Conservation (phyloP, 2,888 invertebrate genomes). For the Alentia gelatinosa region DNA sequence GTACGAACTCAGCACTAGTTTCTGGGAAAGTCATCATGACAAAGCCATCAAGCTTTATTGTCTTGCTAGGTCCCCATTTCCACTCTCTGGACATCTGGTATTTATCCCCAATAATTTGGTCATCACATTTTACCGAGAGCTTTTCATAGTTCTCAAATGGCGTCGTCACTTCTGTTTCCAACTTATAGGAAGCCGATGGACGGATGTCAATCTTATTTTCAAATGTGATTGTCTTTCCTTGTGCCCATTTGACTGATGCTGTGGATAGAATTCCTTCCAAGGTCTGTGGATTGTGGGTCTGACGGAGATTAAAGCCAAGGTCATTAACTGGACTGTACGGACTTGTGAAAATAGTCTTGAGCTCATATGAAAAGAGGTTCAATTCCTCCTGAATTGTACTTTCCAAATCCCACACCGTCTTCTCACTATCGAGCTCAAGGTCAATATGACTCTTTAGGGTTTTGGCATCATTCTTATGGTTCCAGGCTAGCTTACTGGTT, state of each 20-base stretch:
- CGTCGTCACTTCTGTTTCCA: constrained; percentile 48
- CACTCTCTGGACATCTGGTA: constrained; percentile 52
- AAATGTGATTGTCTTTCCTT: constrained; percentile 48
- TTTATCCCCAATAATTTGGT: constrained; percentile 17
- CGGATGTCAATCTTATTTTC: constrained; percentile 44
- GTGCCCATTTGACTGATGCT: constrained; percentile 50
- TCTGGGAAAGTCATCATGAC: constrained; percentile 58
- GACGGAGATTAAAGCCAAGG: constrained; percentile 47
- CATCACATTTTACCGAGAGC: constrained; percentile 53
- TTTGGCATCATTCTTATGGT: constrained; percentile 54
- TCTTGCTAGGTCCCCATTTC: constrained; percentile 59
- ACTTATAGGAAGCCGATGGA: neutral
- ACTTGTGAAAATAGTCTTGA: constrained; percentile 41
- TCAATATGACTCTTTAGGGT: constrained; percentile 52
- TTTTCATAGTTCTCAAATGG: constrained; percentile 56
- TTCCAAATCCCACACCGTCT: constrained; percentile 51
- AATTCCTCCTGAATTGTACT: neutral
- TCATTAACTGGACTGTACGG: constrained; percentile 49
- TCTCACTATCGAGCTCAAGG: constrained; percentile 36
- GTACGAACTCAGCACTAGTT: constrained; percentile 62
- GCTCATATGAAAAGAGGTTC: neutral
- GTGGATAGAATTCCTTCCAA: constrained; percentile 12
- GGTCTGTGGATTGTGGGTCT: neutral
- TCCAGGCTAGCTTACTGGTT: constrained; percentile 57
- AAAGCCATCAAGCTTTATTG: constrained; percentile 65